These are phyloP conservation scores for Corticium candelabrum DNA, from an alignment of 37 sponge, comb jelly and placozoan genomes.

Conservation along the genomic window DNA sequence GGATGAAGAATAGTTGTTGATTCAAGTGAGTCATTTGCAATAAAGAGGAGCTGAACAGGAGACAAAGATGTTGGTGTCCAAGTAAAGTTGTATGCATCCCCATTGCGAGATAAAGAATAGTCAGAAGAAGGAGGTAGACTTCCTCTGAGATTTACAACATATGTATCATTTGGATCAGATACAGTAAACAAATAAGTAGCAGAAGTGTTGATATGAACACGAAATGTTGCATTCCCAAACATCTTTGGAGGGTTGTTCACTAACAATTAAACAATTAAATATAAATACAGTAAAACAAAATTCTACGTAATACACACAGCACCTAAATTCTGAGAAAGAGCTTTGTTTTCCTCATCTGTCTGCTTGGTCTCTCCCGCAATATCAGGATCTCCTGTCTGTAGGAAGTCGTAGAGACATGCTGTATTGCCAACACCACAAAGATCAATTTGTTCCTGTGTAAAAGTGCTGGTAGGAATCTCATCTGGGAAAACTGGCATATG, in stretches of 20 bases:
- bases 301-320: neutral
- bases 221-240: neutral
- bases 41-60: conserved; percentile 8
- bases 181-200: conserved; percentile 2
- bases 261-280: conserved; percentile 2
- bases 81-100: conserved; percentile 13
- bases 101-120: neutral
- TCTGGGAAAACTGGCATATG: conserved; percentile 39
- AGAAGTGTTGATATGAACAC: neutral
- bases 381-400: conserved; percentile 32
- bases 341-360: neutral
- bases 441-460: neutral
- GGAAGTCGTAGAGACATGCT: conserved; percentile 39
- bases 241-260: conserved; percentile 21
- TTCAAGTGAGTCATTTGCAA: conserved; percentile 17
- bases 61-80: neutral
- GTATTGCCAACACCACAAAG: conserved; percentile 25
- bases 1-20: neutral
- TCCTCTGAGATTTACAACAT: conserved; percentile 10
- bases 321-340: too few relatives aligned
- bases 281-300: neutral
- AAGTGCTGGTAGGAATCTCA: conserved; percentile 17
- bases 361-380: conserved; percentile 24
- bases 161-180: neutral
- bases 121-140: neutral